Base-by-base conservation (phyloP, 2,113 vertebrate species). In the Oryzias curvinotus region DNA sequence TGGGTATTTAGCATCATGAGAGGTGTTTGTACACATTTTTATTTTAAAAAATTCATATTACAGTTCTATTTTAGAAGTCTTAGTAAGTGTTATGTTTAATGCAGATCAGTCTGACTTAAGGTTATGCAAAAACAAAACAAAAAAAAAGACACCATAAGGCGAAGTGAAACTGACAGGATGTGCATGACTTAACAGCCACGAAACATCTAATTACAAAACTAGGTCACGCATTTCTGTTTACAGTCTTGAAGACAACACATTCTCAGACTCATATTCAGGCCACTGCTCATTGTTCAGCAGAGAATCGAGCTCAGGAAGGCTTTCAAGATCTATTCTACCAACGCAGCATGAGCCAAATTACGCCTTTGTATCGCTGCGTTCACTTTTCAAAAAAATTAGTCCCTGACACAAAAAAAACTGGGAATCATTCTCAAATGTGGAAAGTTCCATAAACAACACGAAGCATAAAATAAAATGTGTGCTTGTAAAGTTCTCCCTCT, bases 211-310 rank as follows among this genome's bases (percentile, higher is more conserved):
- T 89, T 79, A 83, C 52, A 75, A 60, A 88, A 85, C 70, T 69
- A 62, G 79, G 82, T 75, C 80, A 73, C 62, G 69, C 68, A 72
- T 81, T 72, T 63, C 52, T 60, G 43, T 59, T 41, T 77, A 70
- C 49, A 5, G 44, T 64, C 60, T 16, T 49, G 57, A 78, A 73
- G 45, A 74, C 51, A 82, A 68, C 69, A 55, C 62, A 55, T 50
- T 59, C 53, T 80, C 52, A 73, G 66, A 68, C 46, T 68, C 44
- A 44, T 59, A 85, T 88, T 52, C 71, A 73, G 80, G 83, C 77
- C 78, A 81, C 52, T 82, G 83, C 82, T 78, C 74, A 83, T 87
- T 86, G 73, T 83, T 84, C 75, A 65, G 57, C 71, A 69, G 84
- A 71, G 78, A 76, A 75, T 80, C 77, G 65, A 16, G 21, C 68